Percentiles rank a stretch among this genome's conserved stretches.
Conservation (phyloP, 2,888 invertebrate species). For the Tetragonula carbonaria region DNA sequence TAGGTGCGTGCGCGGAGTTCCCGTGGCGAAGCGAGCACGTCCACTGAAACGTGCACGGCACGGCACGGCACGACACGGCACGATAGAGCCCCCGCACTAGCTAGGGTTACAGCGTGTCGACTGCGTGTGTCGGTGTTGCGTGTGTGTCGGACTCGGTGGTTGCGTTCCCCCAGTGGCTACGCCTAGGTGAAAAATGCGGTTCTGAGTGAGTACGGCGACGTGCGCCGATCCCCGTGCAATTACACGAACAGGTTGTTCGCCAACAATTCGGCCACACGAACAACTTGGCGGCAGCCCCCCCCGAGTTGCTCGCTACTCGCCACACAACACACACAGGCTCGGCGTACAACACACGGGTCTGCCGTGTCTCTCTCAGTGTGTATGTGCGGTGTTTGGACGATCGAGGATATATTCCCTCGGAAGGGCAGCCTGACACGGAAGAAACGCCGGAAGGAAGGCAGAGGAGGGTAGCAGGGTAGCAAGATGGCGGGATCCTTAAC, state of each 20-base stretch:
- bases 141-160: slow-evolving; percentile 43
- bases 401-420: slow-evolving; percentile 52
- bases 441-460: slow-evolving; percentile 58
- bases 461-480: slow-evolving; percentile 70
- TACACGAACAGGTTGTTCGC: slow-evolving; percentile 60
- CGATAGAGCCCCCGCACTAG: too few species aligned
- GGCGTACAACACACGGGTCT: slow-evolving; percentile 1
- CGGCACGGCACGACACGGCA: too few species aligned
- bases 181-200: slow-evolving; percentile 68
- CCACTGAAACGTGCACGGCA: too few species aligned
- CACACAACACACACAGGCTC: too few species aligned
- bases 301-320: too few species aligned
- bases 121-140: not conserved
- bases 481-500: slow-evolving; percentile 83
- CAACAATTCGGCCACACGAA: too few species aligned
- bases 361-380: slow-evolving; percentile 2
- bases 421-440: slow-evolving; percentile 54
- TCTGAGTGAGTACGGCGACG: slow-evolving; percentile 53
- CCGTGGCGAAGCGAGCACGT: too few species aligned
- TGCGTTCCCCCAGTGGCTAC: slow-evolving; percentile 62
- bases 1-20: slow-evolving; percentile 37
- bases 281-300: too few species aligned
- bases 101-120: not conserved
- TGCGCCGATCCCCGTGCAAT: slow-evolving; percentile 56
- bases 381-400: slow-evolving; percentile 27